These are phyloP conservation scores for Phymatocera aterrima DNA, from an alignment of 2,888 invertebrate genomes.

Conservation along the genomic window DNA sequence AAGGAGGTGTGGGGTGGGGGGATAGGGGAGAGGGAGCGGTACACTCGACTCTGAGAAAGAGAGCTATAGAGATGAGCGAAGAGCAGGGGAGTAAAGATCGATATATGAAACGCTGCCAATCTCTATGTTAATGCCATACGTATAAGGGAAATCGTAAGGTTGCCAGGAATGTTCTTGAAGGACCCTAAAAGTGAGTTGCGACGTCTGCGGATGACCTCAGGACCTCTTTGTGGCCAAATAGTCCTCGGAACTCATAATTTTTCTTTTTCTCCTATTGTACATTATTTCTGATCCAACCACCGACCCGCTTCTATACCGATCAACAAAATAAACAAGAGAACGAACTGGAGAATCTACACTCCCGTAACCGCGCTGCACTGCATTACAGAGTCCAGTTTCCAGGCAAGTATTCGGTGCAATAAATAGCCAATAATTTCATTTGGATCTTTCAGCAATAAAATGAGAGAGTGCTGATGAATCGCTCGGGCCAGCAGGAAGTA, in stretches of 20 bases:
- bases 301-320: not conserved
- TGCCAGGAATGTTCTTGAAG: constrained; percentile 67
- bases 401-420: not conserved
- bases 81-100: constrained; percentile 64
- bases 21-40: no score
- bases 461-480: not conserved
- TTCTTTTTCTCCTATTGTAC: not conserved
- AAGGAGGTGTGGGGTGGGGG: constrained; percentile 21
- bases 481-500: not conserved
- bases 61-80: constrained; percentile 46
- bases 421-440: not conserved
- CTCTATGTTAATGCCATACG: constrained; percentile 72
- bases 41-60: constrained; percentile 43
- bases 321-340: not conserved
- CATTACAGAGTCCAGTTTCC: not conserved
- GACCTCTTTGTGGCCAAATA: constrained; percentile 66
- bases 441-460: not conserved
- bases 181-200: constrained; percentile 75
- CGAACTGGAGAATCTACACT: not conserved
- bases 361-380: not conserved
- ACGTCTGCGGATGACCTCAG: constrained; percentile 74
- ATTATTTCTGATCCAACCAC: not conserved
- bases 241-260: constrained; percentile 46
- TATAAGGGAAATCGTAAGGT: constrained; percentile 55
- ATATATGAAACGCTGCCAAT: constrained; percentile 74